Conservation (phyloP, 2,888 invertebrate genomes). For the Achlya flavicornis region DNA sequence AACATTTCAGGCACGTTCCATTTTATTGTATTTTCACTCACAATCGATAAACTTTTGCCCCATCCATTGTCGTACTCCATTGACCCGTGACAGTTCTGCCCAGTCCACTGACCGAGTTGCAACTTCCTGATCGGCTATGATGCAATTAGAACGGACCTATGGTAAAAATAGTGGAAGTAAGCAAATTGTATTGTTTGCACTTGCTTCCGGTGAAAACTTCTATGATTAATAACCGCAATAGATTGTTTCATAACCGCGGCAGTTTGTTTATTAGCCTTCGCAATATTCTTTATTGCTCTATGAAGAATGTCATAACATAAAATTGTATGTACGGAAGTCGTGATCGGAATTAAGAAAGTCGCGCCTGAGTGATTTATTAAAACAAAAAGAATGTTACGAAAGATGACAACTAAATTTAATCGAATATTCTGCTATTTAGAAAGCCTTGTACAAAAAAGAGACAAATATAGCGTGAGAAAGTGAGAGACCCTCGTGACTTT, state of each 20-base stretch:
- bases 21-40: slow-evolving; percentile 26
- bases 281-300: slow-evolving; percentile 1
- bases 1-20: slow-evolving; percentile 21
- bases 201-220: slow-evolving; percentile 7
- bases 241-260: slow-evolving; percentile 2
- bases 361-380: slow-evolving; percentile 5
- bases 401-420: neutral
- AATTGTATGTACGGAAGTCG: slow-evolving; percentile 4
- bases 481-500: no score
- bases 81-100: slow-evolving; percentile 38
- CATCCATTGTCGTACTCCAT: slow-evolving; percentile 38
- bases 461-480: no score
- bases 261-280: neutral
- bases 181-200: slow-evolving; percentile 19
- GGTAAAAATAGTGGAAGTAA: slow-evolving; percentile 27
- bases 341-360: neutral
- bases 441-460: neutral
- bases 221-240: slow-evolving; percentile 11
- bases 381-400: slow-evolving; percentile 26
- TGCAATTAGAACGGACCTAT: slow-evolving; percentile 34
- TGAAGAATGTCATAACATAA: slow-evolving; percentile 7
- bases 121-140: slow-evolving; percentile 11
- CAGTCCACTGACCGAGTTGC: slow-evolving; percentile 38
- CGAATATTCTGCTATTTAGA: neutral
- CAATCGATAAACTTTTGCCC: slow-evolving; percentile 27